Base-by-base conservation (phyloP, 2,888 invertebrate species). In the Drosophila tripunctata region DNA sequence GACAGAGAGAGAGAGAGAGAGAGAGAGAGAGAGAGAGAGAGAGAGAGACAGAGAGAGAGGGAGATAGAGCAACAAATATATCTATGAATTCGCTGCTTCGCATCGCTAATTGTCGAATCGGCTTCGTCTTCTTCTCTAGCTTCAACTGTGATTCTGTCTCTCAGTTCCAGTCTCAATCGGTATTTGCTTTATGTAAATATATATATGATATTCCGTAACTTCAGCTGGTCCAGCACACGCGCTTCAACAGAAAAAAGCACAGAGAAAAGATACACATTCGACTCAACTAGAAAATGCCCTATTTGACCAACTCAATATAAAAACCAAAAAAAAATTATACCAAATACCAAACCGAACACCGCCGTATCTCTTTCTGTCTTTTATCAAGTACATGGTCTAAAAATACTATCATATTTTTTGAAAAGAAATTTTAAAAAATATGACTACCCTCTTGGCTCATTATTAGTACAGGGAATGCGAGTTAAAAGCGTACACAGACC, bases 81-180 rank as follows among this genome's bases (percentile, higher is more conserved):
- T 31, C 15, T 43, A 27, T 22, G 41, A 31, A 47, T 44, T 61
- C 36, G 35, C 44, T 30, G 61, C 50, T 66, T 50, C 51, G 65
- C 58, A 15, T 36, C 45, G 71, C 86, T 81, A 85, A 81, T 81
- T 81, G 81, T 63, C 57, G 71, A 68, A 85, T 85, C 81, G 64
- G 62, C 57, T 22, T 36, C 47, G 60, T 52, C 38, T 60, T 61
- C 47, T 56, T 52, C 38, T 60, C 56, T 24, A 54, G 21, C 45
- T 56, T 50, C 30, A 19, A 8, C 36, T 33, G 14, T 14, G 12
- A 14, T 14, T 40, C 27, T 22, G 7, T 30, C 19, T 12, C 35
- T 24, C 19, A 21, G 21, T 19, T 30, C 19, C 19, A 21, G 21
- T 19, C 24, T 21, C 15, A 47, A 14, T 36, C 61, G 14, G 38